These are phyloP conservation scores for Parnassius mnemosyne DNA, from an alignment of 2,888 invertebrate species.

Conservation along the genomic window DNA sequence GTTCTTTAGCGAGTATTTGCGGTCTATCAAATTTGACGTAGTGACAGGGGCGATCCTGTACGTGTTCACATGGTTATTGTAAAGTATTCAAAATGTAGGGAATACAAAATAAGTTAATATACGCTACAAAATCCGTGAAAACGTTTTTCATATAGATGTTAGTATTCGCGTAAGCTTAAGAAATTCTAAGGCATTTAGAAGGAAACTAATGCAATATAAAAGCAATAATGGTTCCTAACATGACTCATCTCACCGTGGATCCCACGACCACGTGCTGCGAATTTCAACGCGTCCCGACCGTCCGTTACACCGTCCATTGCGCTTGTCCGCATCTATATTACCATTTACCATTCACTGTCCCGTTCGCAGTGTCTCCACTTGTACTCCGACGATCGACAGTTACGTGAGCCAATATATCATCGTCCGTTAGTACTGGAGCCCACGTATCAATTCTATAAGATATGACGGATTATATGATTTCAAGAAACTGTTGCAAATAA, in stretches of 20 bases:
- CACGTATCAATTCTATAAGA: constrained; percentile 18
- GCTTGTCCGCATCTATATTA: constrained; percentile 17
- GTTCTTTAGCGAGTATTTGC: no score
- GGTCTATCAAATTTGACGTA: no score
- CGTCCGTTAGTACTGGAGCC: constrained; percentile 20
- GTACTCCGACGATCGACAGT: constrained; percentile 19
- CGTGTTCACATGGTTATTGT: no score
- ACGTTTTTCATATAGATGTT: no score
- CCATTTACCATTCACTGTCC: constrained; percentile 21
- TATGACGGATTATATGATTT: constrained; percentile 9
- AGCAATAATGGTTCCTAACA: constrained; percentile 20
- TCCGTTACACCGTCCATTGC: constrained; percentile 19
- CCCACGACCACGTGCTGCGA: constrained; percentile 30
- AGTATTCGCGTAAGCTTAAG: no score
- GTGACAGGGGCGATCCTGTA: no score
- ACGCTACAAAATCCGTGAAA: no score
- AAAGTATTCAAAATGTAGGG: no score
- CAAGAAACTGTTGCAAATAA: background rate
- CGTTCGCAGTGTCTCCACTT: constrained; percentile 11
- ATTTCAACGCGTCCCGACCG: constrained; percentile 27
- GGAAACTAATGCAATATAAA: constrained; percentile 20
- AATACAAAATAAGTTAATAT: no score
- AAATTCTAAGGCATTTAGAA: no score
- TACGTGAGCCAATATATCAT: constrained; percentile 24
- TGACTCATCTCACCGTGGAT: constrained; percentile 22